Conservation (phyloP, 2,888 invertebrate genomes). For the Empis stercorea region DNA sequence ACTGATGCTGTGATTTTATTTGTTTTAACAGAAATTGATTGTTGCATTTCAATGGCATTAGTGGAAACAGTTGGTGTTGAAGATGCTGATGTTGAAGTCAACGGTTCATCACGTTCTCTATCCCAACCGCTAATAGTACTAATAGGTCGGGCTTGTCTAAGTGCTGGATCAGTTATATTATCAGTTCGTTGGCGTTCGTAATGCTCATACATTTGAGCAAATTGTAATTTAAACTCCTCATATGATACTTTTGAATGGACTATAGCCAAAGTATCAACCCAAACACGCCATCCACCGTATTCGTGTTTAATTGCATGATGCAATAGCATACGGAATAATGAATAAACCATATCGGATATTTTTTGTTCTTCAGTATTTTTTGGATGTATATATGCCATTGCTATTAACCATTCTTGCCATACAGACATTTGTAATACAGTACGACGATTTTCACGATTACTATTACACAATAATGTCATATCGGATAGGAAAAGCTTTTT, state of each 20-base stretch:
- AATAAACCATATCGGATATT: constrained; percentile 96
- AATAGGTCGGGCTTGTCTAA: constrained; percentile 83
- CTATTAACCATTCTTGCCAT: constrained; percentile 99
- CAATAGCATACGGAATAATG: constrained; percentile 89
- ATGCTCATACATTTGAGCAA: constrained; percentile 94
- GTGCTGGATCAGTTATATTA: constrained; percentile 89
- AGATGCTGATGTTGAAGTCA: constrained; percentile 19
- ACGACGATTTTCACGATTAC: constrained; percentile 91
- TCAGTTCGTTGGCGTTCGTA: constrained; percentile 89
- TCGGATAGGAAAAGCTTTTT: constrained; percentile 95
- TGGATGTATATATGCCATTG: constrained; percentile 96
- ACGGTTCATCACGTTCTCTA: constrained; percentile 42
- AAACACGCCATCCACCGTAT: constrained; percentile 98
- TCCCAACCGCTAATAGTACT: constrained; percentile 96
- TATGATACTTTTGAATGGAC: constrained; percentile 99
- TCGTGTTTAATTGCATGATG: constrained; percentile 99
- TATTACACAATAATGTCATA: constrained; percentile 95
- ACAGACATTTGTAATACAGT: constrained; percentile 99
- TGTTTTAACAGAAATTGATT: constrained; percentile 11
- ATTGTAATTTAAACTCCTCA: constrained; percentile 95
- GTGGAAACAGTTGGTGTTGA: constrained; percentile 19
- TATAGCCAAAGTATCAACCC: constrained; percentile 99
- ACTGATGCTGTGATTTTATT: constrained; percentile 13
- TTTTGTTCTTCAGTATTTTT: constrained; percentile 90
- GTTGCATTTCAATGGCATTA: constrained; percentile 13